Evolutionary conservation across 2,797 vertebrate species (phyloP).

Genomic region (Adrianichthys oophorus): DNA sequence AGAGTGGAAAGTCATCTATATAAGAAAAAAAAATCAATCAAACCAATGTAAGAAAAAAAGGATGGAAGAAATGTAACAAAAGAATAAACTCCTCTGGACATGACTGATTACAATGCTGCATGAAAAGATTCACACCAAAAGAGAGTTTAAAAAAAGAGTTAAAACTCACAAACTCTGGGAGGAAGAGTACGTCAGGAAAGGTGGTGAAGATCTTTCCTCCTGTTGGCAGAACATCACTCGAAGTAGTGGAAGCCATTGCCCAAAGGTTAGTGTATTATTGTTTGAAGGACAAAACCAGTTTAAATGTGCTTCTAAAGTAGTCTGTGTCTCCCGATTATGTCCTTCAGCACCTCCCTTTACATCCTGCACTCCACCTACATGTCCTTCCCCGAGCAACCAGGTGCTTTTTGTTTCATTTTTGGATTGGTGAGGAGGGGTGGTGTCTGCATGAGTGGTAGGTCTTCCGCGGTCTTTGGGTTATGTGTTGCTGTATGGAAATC

Average conservation of each 20-base stretch:
- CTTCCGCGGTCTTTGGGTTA: not conserved
- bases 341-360: conserved; percentile 30
- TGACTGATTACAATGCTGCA: not conserved
- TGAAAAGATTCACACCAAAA: not conserved
- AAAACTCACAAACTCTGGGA: conserved; percentile 85
- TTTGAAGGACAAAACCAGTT: conserved; percentile 28
- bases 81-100: not conserved
- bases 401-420: conserved; percentile 44
- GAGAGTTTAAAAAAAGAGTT: not conserved
- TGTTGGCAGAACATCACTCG: conserved; percentile 67
- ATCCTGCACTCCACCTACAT: conserved; percentile 33
- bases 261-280: conserved; percentile 24
- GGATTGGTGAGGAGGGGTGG: conserved; percentile 9
- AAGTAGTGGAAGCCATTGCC: conserved; percentile 72
- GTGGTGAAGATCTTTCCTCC: conserved; percentile 77
- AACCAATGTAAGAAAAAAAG: not conserved
- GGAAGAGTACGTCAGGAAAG: conserved; percentile 81
- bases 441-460: conserved; percentile 8
- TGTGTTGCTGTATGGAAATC: not conserved
- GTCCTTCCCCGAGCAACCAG: conserved; percentile 37
- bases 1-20: not conserved
- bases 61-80: not conserved
- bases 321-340: conserved; percentile 1
- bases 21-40: not conserved
- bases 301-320: conserved; percentile 45